Evolutionary conservation across 2,888 invertebrate genomes (phyloP), one percentile per base, ranked within the genome.

Genomic region (Pyrrhosoma nymphula): DNA sequence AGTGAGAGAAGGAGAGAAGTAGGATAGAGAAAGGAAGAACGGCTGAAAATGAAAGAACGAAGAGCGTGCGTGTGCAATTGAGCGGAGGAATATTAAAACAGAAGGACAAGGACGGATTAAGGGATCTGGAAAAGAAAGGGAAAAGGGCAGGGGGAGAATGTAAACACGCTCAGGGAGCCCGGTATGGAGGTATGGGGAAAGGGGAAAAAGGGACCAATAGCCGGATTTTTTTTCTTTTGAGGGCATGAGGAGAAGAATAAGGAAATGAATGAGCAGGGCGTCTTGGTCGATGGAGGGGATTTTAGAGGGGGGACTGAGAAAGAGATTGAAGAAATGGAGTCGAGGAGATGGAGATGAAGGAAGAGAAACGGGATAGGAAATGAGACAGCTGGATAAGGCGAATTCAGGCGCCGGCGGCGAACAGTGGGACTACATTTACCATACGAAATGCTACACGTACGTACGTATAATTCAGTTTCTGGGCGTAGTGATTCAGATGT

Each of bases 1-100:
- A 82, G 35, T 35, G 82, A 82, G 35, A 82, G 14, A 35, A 16
- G 0, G 82, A 35, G 16, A 35, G 69, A 16, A 4, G 69, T 10
- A 60, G 60, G n/a, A 18, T 30, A 82, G 35, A 82, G 30, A 14
- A 35, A 35, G 30, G 69, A n/a, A 35, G 82, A 14, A 35, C 16
- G 82, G 14, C 82, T 82, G 82, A 82, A 82, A 82, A 35, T 82
- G 82, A 82, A 35, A 35, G 35, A 1, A 14, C 12, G 82, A 82
- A 82, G 82, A 82, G 82, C 12, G 35, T 8, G 35, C 2, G 82
- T 10, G 35, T 82, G 30, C 82, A 16, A 82, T 82, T 82, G 82
- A 82, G 82, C 82, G 30, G 82, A 82, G 82, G 35, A 82, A 82
- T 82, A 82, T 82, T 82, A 82, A 82, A 82, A 82, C 82, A 82